These are phyloP conservation scores for Monochamus alternatus DNA, from an alignment of 2,888 invertebrate species.

Conservation along the genomic window DNA sequence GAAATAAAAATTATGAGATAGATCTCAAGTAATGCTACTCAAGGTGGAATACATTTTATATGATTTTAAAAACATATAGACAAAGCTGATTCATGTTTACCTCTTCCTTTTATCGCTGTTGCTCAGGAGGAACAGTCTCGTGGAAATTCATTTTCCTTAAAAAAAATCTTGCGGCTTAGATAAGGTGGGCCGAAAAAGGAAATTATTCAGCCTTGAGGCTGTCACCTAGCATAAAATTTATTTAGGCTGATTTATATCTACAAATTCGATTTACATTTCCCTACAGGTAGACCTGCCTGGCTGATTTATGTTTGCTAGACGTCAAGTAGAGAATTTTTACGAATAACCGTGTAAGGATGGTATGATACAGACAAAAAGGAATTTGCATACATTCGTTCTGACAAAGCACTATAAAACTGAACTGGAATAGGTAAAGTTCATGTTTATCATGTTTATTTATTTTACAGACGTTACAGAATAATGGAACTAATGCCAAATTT, in stretches of 20 bases:
- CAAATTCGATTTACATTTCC: conserved; percentile 6
- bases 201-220: neutral
- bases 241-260: conserved; percentile 4
- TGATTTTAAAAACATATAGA: too few species aligned
- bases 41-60: neutral
- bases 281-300: neutral
- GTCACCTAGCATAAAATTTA: neutral
- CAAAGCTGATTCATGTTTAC: neutral
- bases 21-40: too few species aligned
- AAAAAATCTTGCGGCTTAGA: neutral
- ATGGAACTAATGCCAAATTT: too few species aligned
- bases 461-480: too few species aligned
- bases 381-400: neutral
- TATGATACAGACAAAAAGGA: neutral
- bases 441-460: too few species aligned
- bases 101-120: neutral
- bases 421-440: too few species aligned
- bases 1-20: too few species aligned
- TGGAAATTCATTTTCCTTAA: neutral
- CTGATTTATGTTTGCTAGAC: neutral
- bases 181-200: neutral
- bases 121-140: neutral
- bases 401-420: too few species aligned
- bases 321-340: neutral
- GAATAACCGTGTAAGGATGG: neutral